Conservation (phyloP, 2,113 vertebrate species). For the Chauna torquata region DNA sequence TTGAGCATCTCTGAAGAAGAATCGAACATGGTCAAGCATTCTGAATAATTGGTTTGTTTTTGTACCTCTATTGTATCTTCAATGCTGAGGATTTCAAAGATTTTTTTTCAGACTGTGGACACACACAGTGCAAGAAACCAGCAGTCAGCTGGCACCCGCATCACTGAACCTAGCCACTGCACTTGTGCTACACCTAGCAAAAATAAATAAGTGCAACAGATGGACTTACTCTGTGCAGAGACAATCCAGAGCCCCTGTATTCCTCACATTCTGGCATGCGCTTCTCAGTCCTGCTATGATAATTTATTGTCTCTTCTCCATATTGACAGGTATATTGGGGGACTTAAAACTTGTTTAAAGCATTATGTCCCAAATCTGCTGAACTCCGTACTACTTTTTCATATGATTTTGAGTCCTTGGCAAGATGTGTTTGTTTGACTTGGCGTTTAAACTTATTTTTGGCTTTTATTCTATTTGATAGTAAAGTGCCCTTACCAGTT, state of each 20-base stretch:
- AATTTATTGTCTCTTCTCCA: constrained; percentile 30
- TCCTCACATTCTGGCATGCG: background rate
- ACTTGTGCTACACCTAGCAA: background rate
- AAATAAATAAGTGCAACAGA: background rate
- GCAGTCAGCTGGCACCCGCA: background rate
- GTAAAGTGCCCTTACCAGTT: constrained; percentile 8
- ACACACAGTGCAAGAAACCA: background rate
- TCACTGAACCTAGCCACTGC: background rate
- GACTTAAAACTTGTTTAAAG: constrained; percentile 19
- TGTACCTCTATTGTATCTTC: background rate
- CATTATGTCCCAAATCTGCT: constrained; percentile 4
- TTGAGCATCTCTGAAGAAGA: background rate
- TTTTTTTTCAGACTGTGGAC: background rate
- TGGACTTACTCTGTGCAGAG: background rate
- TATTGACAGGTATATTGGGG: constrained; percentile 25
- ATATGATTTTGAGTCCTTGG: constrained; percentile 28
- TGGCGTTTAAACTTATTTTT: constrained; percentile 32
- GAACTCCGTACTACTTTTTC: constrained; percentile 27
- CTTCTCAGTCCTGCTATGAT: background rate
- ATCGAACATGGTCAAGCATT: background rate
- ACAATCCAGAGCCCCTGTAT: background rate
- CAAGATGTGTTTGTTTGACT: constrained; percentile 40
- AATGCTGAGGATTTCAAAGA: background rate
- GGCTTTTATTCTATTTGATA: constrained; percentile 32
- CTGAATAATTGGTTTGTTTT: background rate